These are phyloP conservation scores for Lamprologus speciosus DNA, from an alignment of 2,113 vertebrate species.

Conservation along the genomic window DNA sequence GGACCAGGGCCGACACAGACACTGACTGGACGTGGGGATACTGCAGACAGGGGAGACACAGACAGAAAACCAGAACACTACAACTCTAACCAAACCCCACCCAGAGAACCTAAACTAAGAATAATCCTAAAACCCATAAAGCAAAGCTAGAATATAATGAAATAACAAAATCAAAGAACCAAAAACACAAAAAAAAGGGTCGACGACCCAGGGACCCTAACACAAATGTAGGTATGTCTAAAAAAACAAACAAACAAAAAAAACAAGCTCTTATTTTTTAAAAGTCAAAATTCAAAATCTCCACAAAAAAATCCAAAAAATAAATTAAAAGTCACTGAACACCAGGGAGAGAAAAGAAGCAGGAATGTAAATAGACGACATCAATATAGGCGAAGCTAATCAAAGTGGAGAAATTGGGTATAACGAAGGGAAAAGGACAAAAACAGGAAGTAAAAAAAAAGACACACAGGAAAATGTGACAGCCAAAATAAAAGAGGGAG, in stretches of 20 bases:
- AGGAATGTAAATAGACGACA: not conserved
- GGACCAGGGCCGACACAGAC: no score
- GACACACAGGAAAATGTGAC: not conserved
- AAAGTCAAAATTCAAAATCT: not conserved
- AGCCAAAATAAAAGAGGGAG: not conserved
- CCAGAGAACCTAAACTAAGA: no score
- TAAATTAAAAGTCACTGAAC: not conserved
- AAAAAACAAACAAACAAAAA: not conserved
- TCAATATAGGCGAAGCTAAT: not conserved
- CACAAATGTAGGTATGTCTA: not conserved
- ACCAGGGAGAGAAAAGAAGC: not conserved
- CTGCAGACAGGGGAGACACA: no score
- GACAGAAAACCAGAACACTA: no score
- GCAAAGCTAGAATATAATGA: no score
- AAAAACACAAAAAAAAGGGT: no score
- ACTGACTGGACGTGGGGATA: no score
- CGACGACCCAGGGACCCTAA: no score
- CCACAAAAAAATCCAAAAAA: not conserved
- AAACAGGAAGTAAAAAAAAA: not conserved
- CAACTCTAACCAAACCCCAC: fast-evolving
- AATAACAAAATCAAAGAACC: no score
- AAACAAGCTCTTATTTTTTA: not conserved
- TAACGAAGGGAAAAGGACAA: not conserved
- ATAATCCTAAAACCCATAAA: no score
- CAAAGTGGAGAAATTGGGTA: not conserved